Percentiles rank a stretch among this genome's conserved stretches.
Conservation (phyloP, 2,113 vertebrate species). For the Thymallus thymallus region DNA sequence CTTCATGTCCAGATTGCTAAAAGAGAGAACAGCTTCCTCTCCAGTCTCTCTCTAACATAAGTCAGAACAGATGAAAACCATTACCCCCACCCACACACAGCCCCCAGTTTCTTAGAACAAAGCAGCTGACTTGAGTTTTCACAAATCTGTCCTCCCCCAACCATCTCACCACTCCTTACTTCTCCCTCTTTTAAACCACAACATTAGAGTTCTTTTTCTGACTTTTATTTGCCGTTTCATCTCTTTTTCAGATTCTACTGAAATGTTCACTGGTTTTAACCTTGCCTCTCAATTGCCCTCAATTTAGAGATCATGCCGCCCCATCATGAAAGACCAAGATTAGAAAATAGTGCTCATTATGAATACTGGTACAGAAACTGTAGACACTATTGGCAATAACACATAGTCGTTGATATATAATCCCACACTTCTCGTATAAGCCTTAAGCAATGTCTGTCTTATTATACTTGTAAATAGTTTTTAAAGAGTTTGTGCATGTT, state of each 20-base stretch:
- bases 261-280: not conserved
- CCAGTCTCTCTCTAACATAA: constrained; percentile 13
- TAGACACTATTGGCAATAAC: not conserved
- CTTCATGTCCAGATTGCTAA: constrained; percentile 37
- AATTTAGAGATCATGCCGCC: not conserved
- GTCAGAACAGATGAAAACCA: constrained; percentile 57
- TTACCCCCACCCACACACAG: constrained; percentile 40
- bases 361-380: not conserved
- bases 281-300: not conserved
- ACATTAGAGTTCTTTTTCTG: constrained; percentile 25
- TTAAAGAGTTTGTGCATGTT: not conserved
- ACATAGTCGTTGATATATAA: not conserved
- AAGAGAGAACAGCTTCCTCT: constrained; percentile 17
- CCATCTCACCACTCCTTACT: not conserved
- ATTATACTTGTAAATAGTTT: not conserved
- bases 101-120: constrained; percentile 51
- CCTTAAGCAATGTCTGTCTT: not conserved
- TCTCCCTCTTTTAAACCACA: constrained; percentile 31
- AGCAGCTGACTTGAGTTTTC: constrained; percentile 51
- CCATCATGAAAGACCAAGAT: not conserved
- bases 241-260: constrained; percentile 14
- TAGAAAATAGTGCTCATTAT: not conserved
- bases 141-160: constrained; percentile 7
- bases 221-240: constrained; percentile 11
- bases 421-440: not conserved